These are phyloP conservation scores for Strigamia transsilvanica DNA, from an alignment of 2,888 invertebrate genomes.

Conservation along the genomic window DNA sequence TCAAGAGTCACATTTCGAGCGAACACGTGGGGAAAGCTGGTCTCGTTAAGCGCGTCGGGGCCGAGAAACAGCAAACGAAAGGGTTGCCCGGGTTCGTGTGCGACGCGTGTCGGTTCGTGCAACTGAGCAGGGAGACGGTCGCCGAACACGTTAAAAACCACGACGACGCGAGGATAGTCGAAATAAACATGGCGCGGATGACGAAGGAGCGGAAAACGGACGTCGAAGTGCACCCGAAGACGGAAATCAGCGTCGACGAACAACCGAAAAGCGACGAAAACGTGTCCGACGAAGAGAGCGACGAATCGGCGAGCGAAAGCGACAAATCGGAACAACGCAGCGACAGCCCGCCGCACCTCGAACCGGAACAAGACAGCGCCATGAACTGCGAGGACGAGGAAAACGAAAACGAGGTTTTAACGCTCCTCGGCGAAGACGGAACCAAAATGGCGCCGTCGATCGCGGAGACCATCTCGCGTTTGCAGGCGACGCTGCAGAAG, in stretches of 20 bases:
- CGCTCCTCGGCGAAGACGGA: background rate
- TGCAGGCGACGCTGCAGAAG: constrained; percentile 51
- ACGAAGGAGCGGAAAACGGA: background rate
- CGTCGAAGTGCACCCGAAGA: no score
- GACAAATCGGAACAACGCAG: background rate
- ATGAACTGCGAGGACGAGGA: constrained; percentile 19
- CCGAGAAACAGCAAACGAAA: background rate
- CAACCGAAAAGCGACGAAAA: no score
- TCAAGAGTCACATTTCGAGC: constrained; percentile 3
- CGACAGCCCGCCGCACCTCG: constrained; percentile 1
- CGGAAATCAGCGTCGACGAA: no score
- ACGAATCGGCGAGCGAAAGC: background rate
- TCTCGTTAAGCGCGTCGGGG: constrained; percentile 29
- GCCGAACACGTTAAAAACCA: constrained; percentile 72
- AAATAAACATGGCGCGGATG: constrained; percentile 63
- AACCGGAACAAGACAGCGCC: background rate
- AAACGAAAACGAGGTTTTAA: background rate
- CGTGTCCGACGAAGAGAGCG: background rate
- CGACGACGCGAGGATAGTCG: constrained; percentile 67
- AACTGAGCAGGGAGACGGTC: constrained; percentile 71
- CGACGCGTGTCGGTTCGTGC: constrained; percentile 76
- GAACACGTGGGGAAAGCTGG: constrained; percentile 12
- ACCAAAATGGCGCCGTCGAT: constrained; percentile 48
- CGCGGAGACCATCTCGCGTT: constrained; percentile 50
- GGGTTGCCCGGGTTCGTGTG: constrained; percentile 71